Evolutionary conservation across 2,797 vertebrate genomes (phyloP).

Genomic region (Phyllotis vaccarum): DNA sequence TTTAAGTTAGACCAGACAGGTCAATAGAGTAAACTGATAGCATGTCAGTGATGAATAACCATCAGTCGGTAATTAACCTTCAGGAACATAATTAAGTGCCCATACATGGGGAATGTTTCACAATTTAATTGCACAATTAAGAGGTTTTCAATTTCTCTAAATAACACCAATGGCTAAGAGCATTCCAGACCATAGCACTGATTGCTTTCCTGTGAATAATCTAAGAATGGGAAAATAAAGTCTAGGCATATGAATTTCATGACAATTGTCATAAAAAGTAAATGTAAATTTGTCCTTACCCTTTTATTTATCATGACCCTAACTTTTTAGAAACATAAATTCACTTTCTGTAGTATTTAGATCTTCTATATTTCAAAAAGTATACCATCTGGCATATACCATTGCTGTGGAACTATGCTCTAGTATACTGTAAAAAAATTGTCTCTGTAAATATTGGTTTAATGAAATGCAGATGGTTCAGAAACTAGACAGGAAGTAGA

Average conservation of each 20-base stretch:
- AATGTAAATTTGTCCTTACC: not conserved
- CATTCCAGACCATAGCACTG: not conserved
- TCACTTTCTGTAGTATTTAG: not conserved
- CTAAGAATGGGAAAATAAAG: conserved; percentile 49
- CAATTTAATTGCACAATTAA: conserved; percentile 45
- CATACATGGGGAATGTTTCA: not conserved
- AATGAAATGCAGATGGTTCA: no score
- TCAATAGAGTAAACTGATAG: conserved; percentile 49
- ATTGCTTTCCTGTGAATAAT: conserved; percentile 40
- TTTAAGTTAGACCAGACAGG: conserved; percentile 48
- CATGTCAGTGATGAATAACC: conserved; percentile 14
- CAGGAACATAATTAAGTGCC: conserved; percentile 24
- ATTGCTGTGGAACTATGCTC: no score
- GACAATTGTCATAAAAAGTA: not conserved
- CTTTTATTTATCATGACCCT: not conserved
- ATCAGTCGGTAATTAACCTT: conserved; percentile 59
- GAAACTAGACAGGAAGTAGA: no score
- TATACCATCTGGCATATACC: not conserved
- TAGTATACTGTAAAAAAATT: no score
- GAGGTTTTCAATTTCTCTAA: conserved; percentile 34
- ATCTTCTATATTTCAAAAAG: not conserved
- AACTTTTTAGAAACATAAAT: not conserved
- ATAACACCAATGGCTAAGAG: conserved; percentile 31
- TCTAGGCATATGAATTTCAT: not conserved
- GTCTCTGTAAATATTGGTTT: no score